phyloP scores from a whole-genome alignment of 2,797 vertebrate genomes.

The Sebastes trivittatus region DNA sequence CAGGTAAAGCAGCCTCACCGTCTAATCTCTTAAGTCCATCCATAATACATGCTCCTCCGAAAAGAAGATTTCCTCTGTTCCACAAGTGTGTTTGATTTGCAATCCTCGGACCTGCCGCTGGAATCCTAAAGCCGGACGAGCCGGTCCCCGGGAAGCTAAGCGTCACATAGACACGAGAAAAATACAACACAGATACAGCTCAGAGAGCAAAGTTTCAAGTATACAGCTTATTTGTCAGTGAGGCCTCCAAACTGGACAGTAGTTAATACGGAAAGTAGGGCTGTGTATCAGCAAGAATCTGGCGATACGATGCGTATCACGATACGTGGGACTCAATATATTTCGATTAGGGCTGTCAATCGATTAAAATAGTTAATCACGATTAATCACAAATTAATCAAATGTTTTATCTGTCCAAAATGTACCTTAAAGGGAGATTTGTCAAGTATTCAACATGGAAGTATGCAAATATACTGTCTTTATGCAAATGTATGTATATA shows the following conservation, averaged over 20 bases:
- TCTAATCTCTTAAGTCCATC: conserved; percentile 85
- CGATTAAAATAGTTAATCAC: no score
- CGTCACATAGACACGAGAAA: conserved; percentile 35
- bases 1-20: conserved; percentile 89
- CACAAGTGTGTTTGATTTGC: conserved; percentile 84
- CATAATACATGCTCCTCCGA: conserved; percentile 80
- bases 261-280: not conserved
- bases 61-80: conserved; percentile 84
- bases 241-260: conserved; percentile 2
- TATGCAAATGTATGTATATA: no score
- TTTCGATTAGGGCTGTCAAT: no score
- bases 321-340: no score
- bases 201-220: conserved; percentile 7
- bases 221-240: not conserved
- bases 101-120: conserved; percentile 74
- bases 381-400: no score
- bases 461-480: no score
- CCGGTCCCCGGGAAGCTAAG: conserved; percentile 59
- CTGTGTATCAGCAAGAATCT: no score
- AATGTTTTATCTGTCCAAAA: no score
- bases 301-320: no score
- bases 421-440: no score
- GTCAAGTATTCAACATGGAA: no score
- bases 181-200: conserved; percentile 33
- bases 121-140: conserved; percentile 74